phyloP scores from a whole-genome alignment of 2,113 vertebrate species.

The Phocoena sinus region DNA sequence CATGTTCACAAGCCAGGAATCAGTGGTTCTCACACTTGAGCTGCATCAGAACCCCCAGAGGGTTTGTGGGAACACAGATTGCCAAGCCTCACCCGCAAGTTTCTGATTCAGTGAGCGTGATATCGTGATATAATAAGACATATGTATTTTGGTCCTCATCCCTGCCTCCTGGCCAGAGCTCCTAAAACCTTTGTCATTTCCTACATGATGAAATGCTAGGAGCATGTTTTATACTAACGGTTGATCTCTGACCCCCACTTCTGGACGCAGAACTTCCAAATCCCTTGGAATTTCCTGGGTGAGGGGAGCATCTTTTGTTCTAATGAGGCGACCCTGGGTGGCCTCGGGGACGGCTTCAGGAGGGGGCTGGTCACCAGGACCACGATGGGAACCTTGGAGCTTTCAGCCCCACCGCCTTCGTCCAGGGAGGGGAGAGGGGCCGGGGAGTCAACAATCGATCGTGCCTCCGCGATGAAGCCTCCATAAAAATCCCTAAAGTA shows the following conservation, averaged over 20 bases:
- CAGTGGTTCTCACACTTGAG: accelerated
- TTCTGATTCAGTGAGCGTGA: background rate
- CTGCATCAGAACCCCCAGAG: background rate
- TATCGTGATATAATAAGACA: background rate
- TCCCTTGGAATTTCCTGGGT: background rate
- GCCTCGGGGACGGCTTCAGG: background rate
- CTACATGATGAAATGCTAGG: background rate
- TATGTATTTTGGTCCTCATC: background rate
- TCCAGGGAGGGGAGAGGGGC: background rate
- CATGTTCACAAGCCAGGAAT: accelerated
- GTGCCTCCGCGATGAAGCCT: accelerated
- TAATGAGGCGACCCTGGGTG: background rate
- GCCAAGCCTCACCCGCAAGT: background rate
- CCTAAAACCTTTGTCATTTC: background rate
- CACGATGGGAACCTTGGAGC: background rate
- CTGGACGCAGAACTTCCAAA: background rate
- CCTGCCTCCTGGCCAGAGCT: background rate
- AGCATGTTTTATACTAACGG: background rate
- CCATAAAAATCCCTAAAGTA: accelerated
- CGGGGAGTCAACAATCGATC: accelerated
- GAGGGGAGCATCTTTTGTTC: background rate
- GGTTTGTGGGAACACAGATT: background rate
- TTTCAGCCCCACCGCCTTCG: background rate
- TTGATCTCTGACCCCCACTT: background rate
- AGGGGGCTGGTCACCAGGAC: background rate